Base-by-base conservation (phyloP, 2,888 invertebrate genomes). In the Orthosia incerta region DNA sequence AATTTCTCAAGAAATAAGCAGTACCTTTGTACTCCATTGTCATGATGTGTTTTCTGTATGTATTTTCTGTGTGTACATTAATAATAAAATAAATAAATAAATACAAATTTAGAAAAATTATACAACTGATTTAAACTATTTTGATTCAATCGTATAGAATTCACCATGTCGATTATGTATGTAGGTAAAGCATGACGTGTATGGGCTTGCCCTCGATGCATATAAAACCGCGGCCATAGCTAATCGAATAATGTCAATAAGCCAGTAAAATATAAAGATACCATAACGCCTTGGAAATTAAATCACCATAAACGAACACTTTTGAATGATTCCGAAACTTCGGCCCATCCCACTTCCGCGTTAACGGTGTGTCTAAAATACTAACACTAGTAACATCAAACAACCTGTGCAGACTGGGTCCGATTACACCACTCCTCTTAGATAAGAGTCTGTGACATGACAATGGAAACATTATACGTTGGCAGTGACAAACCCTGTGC, bases 221-320 rank as follows among this genome's bases (percentile, higher is more conserved):
- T 71, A 63, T 20, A 26, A 68, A 15, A 11, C 18, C 3, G 15
- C 15, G n/a, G 9, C 48, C 48, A 51, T 26, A 45, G 2, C 45
- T 39, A 56, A 65, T 65, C 56, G 12, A 53, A 77, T 57, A 31
- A 69, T 69, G 26, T 69, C 68, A 65, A 75, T 26, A 61, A 4
- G 23, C 7, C 48, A 64, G 45, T 61, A 60, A 74, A 67, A 63
- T 67, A 7, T 72, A 13, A 53, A 50, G 39, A 46, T 56, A 57
- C 50, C 51, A 26, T 56, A 26, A 59, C 50, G 46, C 26, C 55
- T 55, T 62, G 60, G 46, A 65, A 65, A 72, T 72, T 46, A 50
- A 67, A 59, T 63, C 16, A 76, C 65, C 57, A 26, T 50, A 63
- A 11, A 39, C 26, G 13, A 53, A 53, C n/a, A 55, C 16, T 65